Base-by-base conservation (phyloP, 2,888 invertebrate species). In the Drosophila tanythrix region DNA sequence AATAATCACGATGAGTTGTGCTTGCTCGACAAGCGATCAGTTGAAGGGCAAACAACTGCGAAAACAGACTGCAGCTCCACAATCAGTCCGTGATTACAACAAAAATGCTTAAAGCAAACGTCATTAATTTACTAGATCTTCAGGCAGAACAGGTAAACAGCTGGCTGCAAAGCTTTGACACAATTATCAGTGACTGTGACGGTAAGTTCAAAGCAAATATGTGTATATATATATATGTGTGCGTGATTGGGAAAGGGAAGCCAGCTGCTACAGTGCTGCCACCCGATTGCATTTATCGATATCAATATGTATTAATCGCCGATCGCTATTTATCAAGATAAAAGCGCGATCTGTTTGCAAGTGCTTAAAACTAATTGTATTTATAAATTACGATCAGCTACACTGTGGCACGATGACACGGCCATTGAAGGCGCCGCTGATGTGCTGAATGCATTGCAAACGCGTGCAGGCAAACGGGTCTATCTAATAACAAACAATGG, bases 401-500 rank as follows among this genome's bases (percentile, higher is more conserved):
- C 97, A 2, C 91, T 97, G 29, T 97, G 97, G 97, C 94, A 96
- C 74, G 96, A 96, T 63, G 95, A 95, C 86, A 94, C 94, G 75
- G 94, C 95, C 1, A 95, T 97, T 69, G 93, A 95, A 33, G 96
- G 96, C 1, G 95, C 96, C 55, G 94, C 95, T 10, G 95, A 96
- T 73, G 94, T 95, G 4, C 94, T 97, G 71, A 96, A 96, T 85
- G 94, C 94, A 72, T 94, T 97, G 18, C 94, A 95, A 76, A 94
- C 95, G 67, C 68, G 67, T 0, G 97, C 97, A 1, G 97, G 97
- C 2, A 98, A 98, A 92, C 95, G 94, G 87, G 95, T 98, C 60
- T 97, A 97, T 92, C 97, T 96, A 93, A 96, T 98, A 0, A 98
- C 98, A 21, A 98, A 98, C 91, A 98, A 98, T 94, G 97, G 98